phyloP scores from a whole-genome alignment of 2,113 vertebrate genomes.

The Isichthys henryi region DNA sequence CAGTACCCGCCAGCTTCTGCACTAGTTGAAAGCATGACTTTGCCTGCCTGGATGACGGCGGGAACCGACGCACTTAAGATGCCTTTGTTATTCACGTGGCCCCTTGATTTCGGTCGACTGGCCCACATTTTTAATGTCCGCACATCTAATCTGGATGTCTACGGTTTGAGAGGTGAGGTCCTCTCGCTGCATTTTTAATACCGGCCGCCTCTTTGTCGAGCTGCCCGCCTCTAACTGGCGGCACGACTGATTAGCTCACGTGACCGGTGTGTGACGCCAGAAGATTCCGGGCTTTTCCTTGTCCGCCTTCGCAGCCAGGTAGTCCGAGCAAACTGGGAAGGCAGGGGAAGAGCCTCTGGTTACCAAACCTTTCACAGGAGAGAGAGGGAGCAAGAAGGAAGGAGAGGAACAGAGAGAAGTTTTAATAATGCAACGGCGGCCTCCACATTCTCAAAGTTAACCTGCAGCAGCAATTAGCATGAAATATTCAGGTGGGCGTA shows the following conservation, averaged over 20 bases:
- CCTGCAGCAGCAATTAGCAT: slow-evolving; percentile 38
- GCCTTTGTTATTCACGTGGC: slow-evolving; percentile 41
- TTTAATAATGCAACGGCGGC: slow-evolving; percentile 37
- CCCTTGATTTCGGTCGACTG: slow-evolving; percentile 36
- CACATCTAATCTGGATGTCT: slow-evolving; percentile 41
- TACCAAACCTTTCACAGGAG: slow-evolving; percentile 16
- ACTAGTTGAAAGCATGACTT: slow-evolving; percentile 43
- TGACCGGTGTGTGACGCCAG: neutral
- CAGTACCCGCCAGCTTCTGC: slow-evolving; percentile 18
- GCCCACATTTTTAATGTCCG: slow-evolving; percentile 41
- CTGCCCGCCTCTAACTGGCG: neutral
- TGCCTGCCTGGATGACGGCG: slow-evolving; percentile 39
- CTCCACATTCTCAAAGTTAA: slow-evolving; percentile 25
- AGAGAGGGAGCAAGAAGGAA: neutral
- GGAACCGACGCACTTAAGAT: slow-evolving; percentile 23
- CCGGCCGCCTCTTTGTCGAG: slow-evolving; percentile 25
- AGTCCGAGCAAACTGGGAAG: neutral
- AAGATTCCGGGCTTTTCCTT: neutral
- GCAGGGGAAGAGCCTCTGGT: neutral
- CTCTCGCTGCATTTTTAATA: slow-evolving; percentile 41
- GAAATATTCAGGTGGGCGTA: slow-evolving; percentile 33
- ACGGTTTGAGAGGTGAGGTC: slow-evolving; percentile 28
- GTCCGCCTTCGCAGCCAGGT: neutral
- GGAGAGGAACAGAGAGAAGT: slow-evolving; percentile 7
- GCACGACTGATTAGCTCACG: neutral